A percentile compares a stretch with the other conserved stretches of the same genome.
These are phyloP conservation scores for Sesia bembeciformis DNA, from an alignment of 2,888 invertebrate genomes.

Conservation along the genomic window DNA sequence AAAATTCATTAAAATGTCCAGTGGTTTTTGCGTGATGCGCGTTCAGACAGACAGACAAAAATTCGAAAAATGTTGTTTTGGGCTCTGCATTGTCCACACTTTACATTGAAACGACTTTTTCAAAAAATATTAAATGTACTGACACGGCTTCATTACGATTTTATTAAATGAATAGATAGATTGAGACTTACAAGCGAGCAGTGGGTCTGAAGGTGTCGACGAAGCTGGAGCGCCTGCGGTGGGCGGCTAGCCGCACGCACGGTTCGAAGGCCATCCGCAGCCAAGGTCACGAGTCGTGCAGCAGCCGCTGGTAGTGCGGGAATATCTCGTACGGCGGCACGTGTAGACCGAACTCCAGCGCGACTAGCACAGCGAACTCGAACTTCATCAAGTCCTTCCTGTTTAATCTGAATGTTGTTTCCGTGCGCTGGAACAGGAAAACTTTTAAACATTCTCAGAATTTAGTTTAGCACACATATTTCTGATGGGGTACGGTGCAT, in stretches of 20 bases:
- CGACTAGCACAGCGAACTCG: conserved; percentile 96
- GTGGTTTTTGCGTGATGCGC: no score
- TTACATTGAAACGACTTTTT: no score
- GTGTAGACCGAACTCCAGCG: conserved; percentile 94
- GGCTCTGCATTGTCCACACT: no score
- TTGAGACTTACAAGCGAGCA: background rate
- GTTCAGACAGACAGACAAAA: no score
- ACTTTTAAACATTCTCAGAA: background rate
- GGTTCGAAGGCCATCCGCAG: conserved; percentile 6
- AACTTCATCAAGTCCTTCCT: conserved; percentile 92
- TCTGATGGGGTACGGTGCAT: no score
- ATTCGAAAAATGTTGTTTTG: no score
- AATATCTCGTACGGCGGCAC: conserved; percentile 93
- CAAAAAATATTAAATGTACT: no score
- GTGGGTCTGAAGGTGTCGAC: conserved; percentile 39
- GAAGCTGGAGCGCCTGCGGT: conserved; percentile 44
- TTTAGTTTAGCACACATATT: no score
- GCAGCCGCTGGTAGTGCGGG: conserved; percentile 95
- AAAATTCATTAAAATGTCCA: no score
- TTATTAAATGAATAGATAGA: no score
- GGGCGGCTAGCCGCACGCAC: conserved; percentile 5
- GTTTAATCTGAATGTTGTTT: conserved; percentile 91
- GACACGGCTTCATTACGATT: no score
- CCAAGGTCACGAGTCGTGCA: conserved; percentile 89
- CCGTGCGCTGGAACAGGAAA: conserved; percentile 81